Evolutionary conservation across 2,113 vertebrate species (phyloP).

Genomic region (Cyanoderma ruficeps): DNA sequence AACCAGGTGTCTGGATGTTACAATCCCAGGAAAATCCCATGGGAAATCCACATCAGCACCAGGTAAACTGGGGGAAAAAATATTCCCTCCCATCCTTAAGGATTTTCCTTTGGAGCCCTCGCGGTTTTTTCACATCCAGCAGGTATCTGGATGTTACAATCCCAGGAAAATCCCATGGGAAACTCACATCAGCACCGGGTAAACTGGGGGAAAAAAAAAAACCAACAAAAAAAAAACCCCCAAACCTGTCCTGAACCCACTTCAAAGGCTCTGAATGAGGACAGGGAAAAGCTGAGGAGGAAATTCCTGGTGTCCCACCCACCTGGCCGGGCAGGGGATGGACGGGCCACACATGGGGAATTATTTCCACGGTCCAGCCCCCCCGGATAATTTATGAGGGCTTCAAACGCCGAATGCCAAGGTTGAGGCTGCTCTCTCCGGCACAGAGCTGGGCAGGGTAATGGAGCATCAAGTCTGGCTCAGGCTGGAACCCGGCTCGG

Average conservation of each 20-base stretch:
- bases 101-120: neutral
- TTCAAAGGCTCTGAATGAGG: neutral
- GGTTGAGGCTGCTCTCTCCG: conserved; percentile 26
- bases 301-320: conserved; percentile 6
- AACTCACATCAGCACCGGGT: neutral
- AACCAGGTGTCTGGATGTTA: neutral
- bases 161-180: neutral
- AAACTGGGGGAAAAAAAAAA: too few relatives aligned
- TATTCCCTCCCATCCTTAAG: neutral
- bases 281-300: neutral
- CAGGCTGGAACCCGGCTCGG: conserved; percentile 30
- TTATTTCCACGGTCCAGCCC: conserved; percentile 24
- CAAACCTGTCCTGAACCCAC: neutral
- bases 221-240: too few relatives aligned
- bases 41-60: neutral
- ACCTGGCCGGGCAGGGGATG: neutral
- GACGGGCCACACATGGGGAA: neutral
- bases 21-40: too few relatives aligned
- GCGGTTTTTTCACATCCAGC: neutral
- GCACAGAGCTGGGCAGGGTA: conserved; percentile 71
- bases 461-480: conserved; percentile 75
- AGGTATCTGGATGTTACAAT: neutral
- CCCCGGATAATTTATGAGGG: conserved; percentile 54
- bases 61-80: neutral
- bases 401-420: conserved; percentile 13